phyloP scores from a whole-genome alignment of 92 coral and sea anemone species.

The Hydrozoanthus gracilis region DNA sequence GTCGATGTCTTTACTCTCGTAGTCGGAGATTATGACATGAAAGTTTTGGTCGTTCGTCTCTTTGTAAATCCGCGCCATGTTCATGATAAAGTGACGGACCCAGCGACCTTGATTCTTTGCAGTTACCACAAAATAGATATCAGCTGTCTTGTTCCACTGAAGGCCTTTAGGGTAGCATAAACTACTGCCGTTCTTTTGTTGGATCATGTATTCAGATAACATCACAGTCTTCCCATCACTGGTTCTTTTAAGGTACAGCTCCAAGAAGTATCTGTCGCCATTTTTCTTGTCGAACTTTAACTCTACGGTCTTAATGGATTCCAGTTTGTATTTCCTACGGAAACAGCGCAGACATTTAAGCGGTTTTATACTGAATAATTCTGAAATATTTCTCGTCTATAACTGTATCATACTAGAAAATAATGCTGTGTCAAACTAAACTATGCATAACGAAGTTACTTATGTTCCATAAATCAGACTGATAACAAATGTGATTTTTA shows the following conservation, averaged over 20 bases:
- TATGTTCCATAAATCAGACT: too few relatives aligned
- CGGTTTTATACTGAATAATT: too few relatives aligned
- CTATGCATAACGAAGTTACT: too few relatives aligned
- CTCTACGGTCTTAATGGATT: constrained; percentile 40
- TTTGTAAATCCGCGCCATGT: constrained; percentile 48
- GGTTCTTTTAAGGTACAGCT: constrained; percentile 42
- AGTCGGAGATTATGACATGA: constrained; percentile 58
- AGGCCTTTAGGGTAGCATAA: constrained; percentile 59
- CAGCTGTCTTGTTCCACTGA: constrained; percentile 59
- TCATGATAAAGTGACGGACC: constrained; percentile 59
- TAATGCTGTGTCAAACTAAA: background rate
- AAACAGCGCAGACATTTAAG: background rate
- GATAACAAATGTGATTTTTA: too few relatives aligned
- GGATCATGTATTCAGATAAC: constrained; percentile 55
- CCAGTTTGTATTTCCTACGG: constrained; percentile 46
- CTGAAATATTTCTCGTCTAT: background rate
- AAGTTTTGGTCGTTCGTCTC: constrained; percentile 52
- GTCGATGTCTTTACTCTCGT: constrained; percentile 54
- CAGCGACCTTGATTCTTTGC: constrained; percentile 54
- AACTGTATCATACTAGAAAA: background rate
- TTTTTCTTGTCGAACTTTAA: constrained; percentile 43
- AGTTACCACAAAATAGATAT: constrained; percentile 52
- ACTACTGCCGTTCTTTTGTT: constrained; percentile 22
- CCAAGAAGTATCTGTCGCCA: constrained; percentile 46
- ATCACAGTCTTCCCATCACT: constrained; percentile 28